Conservation (phyloP, 1,140 invertebrate genomes). For the Rhizoglyphus robini region DNA sequence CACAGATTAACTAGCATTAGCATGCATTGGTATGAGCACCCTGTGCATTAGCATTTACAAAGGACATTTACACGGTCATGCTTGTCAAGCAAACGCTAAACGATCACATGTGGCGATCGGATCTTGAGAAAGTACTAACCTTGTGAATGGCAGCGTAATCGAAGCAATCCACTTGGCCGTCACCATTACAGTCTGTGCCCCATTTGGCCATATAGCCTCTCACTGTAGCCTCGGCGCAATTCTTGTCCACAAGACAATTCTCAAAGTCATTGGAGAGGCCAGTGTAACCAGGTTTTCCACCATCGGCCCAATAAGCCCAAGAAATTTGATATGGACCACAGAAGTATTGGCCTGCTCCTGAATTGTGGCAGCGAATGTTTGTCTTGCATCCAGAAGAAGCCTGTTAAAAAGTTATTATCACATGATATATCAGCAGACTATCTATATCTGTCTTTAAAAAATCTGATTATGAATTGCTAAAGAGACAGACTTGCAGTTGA, state of each 20-base stretch:
- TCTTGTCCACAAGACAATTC: constrained; percentile 56
- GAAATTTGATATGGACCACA: constrained; percentile 74
- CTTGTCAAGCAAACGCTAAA: background rate
- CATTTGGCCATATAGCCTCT: constrained; percentile 67
- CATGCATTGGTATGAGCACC: background rate
- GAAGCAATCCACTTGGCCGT: constrained; percentile 57
- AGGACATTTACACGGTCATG: too few species aligned
- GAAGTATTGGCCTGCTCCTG: constrained; percentile 22
- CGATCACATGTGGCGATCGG: background rate
- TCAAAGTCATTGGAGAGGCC: constrained; percentile 44
- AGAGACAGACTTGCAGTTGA: background rate
- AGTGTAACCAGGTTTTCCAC: constrained; percentile 52
- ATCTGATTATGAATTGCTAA: background rate
- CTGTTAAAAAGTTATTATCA: constrained; percentile 3
- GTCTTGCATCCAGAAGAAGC: constrained; percentile 25
- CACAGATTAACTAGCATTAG: background rate
- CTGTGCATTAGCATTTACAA: background rate
- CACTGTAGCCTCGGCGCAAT: constrained; percentile 55
- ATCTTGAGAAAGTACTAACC: background rate
- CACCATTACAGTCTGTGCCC: constrained; percentile 63
- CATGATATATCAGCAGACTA: too few species aligned
- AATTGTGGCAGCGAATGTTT: constrained; percentile 24
- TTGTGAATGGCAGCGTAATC: constrained; percentile 65
- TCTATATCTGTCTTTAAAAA: background rate
- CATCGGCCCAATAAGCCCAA: constrained; percentile 48